Evolutionary conservation across 2,797 vertebrate species (phyloP).

Genomic region (Gambelia wislizenii): DNA sequence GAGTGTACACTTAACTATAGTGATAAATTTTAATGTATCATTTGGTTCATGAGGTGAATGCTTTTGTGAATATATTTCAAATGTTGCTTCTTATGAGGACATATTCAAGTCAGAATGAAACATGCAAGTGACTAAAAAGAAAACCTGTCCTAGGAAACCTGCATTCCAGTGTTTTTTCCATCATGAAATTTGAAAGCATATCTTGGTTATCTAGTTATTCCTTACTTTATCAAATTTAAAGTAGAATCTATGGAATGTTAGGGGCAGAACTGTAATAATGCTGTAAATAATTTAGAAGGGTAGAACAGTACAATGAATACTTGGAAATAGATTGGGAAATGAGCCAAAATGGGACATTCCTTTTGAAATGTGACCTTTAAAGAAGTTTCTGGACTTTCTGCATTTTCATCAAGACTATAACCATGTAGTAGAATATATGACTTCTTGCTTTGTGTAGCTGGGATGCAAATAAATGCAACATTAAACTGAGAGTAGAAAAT

Average conservation of each 20-base stretch:
- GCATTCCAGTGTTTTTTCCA: not conserved
- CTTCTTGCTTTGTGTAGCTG: not conserved
- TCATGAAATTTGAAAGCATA: not conserved
- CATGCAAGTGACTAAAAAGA: not conserved
- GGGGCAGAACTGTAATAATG: not conserved
- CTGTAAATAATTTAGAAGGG: not conserved
- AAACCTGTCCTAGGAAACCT: not conserved
- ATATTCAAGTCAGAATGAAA: not conserved
- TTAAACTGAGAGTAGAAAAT: not conserved
- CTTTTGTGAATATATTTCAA: not conserved
- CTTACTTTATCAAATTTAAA: not conserved
- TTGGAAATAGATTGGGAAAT: conserved; percentile 13
- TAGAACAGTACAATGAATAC: not conserved
- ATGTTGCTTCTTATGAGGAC: not conserved
- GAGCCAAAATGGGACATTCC: not conserved
- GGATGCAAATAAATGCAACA: not conserved
- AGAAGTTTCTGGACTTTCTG: not conserved
- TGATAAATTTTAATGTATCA: not conserved
- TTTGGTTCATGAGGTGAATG: too few relatives aligned
- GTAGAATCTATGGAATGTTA: not conserved
- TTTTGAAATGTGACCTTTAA: conserved; percentile 5
- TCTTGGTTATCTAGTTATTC: not conserved
- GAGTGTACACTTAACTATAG: not conserved
- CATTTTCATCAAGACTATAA: not conserved
- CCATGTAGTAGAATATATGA: not conserved